phyloP scores from a whole-genome alignment of 2,888 invertebrate species.

The Synanthedon tipuliformis region DNA sequence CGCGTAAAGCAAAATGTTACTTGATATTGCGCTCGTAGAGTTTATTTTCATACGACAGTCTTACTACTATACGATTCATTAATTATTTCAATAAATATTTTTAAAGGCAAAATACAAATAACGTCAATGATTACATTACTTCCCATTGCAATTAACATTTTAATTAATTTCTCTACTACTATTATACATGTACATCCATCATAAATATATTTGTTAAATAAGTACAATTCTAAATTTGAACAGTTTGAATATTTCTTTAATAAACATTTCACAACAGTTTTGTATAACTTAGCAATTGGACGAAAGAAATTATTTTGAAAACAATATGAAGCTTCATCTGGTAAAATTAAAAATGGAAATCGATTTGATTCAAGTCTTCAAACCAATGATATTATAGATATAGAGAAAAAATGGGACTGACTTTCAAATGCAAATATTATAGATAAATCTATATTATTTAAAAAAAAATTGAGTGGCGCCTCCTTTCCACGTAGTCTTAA shows the following conservation, averaged over 20 bases:
- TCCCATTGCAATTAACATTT: constrained; percentile 24
- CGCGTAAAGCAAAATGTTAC: no score
- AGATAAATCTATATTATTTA: no score
- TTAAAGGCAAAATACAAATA: background rate
- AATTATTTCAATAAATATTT: background rate
- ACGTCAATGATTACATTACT: constrained; percentile 41
- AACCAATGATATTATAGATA: no score
- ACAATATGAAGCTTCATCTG: no score
- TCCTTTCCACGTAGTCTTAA: no score
- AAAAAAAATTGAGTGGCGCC: no score
- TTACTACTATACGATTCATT: background rate
- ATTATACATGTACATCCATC: constrained; percentile 9
- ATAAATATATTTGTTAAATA: constrained; percentile 35
- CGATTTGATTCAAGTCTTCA: no score
- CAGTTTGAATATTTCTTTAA: constrained; percentile 40
- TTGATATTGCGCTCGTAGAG: no score
- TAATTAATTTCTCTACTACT: constrained; percentile 23
- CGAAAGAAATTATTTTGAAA: background rate
- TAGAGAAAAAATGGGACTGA: no score
- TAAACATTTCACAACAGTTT: constrained; percentile 62
- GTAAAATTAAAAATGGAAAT: no score
- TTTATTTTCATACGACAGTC: no score
- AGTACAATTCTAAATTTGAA: constrained; percentile 38
- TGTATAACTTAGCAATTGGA: constrained; percentile 33
- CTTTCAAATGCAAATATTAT: no score